Conservation (phyloP, 2,797 vertebrate species). For the Clarias fuscus region DNA sequence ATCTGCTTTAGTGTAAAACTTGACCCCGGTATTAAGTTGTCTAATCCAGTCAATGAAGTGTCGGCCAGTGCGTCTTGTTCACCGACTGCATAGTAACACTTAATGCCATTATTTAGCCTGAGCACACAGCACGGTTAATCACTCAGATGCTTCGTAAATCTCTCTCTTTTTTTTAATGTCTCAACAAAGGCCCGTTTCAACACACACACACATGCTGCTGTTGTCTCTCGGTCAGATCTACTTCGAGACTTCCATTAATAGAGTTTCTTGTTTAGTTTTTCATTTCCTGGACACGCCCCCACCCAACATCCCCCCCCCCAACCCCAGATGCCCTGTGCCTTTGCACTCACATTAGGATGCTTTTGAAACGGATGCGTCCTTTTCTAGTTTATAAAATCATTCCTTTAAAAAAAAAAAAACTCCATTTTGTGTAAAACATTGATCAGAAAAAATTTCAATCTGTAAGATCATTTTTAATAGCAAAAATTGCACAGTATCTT, state of each 20-base stretch:
- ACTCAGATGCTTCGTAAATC: conserved; percentile 6
- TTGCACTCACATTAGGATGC: background rate
- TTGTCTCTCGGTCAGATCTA: background rate
- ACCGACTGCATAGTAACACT: conserved; percentile 23
- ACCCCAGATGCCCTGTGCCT: background rate
- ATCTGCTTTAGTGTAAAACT: background rate
- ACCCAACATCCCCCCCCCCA: background rate
- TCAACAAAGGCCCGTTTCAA: conserved; percentile 35
- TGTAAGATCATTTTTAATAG: no score
- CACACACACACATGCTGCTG: background rate
- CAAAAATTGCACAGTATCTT: background rate
- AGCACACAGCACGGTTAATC: conserved; percentile 28
- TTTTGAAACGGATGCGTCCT: background rate
- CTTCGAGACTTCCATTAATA: conserved; percentile 35
- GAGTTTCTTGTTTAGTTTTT: conserved; percentile 16
- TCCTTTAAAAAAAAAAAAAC: no score
- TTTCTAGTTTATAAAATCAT: background rate
- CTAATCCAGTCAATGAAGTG: conserved; percentile 20
- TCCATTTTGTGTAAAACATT: background rate
- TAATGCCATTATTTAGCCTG: conserved; percentile 27
- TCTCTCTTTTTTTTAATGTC: background rate
- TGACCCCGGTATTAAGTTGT: conserved; percentile 23
- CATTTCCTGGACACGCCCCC: background rate
- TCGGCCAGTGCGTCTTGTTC: conserved; percentile 17
- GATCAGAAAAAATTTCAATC: background rate